Base-by-base conservation (phyloP, 2,888 invertebrate species). In the Oegoconia quadripuncta region DNA sequence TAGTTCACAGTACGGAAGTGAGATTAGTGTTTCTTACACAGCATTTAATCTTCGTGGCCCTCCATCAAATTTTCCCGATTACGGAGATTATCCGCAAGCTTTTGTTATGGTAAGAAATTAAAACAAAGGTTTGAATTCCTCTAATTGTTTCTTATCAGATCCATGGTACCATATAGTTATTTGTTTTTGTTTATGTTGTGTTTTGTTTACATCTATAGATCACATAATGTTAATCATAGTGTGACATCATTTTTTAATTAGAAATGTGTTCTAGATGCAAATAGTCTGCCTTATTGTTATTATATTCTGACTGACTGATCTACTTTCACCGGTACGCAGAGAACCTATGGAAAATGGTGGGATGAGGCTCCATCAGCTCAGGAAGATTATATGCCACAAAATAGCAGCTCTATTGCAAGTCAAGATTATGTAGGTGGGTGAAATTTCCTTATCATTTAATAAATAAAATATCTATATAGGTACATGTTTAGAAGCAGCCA, bases 31-130 rank as follows among this genome's bases (percentile, higher is more conserved):
- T 66, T 96, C 95, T 0, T 97, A 97, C 67, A 93, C 95, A 3
- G 96, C 96, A 3, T 90, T 92, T 36, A 97, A 97, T 81, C 90
- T 97, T 40, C 91, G 93, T 35, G 96, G 97, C 6, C 92, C 93
- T 55, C 95, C 95, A 8, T 92, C 92, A 16, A 94, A 94, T 71
- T 97, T 93, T 84, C 97, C 97, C 0, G 91, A 92, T 47, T 97
- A 97, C 74, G 97, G 97, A 12, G 97, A 97, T 71, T 97, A 94
- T 84, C 95, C 96, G 7, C 93, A 96, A 74, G 93, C 96, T 9
- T 97, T 94, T 86, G 94, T 95, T 41, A 93, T 97, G 92, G 97
- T 97, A 87, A 88, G 89, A 16, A 33, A 34, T 25, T n/a, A 12
- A 20, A 28, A 13, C 15, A 14, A 14, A 14, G 2, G 1, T 28